phyloP scores from a whole-genome alignment of 2,797 vertebrate species.

The Notoglanidium macrostoma region DNA sequence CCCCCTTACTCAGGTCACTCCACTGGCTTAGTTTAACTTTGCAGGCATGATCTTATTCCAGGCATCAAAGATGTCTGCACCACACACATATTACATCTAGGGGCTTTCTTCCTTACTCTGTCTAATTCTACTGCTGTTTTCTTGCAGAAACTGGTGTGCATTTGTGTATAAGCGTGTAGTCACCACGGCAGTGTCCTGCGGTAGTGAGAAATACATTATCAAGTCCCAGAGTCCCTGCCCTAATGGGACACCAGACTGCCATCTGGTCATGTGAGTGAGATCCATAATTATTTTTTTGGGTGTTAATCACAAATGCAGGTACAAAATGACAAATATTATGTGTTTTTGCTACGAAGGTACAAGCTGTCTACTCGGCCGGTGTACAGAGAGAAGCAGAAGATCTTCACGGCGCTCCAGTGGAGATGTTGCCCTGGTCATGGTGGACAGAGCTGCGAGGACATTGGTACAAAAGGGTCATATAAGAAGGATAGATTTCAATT shows the following conservation, averaged over 20 bases:
- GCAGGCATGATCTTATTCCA: background rate
- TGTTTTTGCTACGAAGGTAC: conserved; percentile 61
- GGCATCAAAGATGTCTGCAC: background rate
- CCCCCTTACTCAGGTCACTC: background rate
- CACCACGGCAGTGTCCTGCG: conserved; percentile 72
- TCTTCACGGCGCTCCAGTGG: conserved; percentile 78
- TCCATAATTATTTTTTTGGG: background rate
- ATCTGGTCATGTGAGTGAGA: conserved; percentile 74
- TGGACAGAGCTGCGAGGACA: conserved; percentile 80
- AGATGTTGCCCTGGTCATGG: conserved; percentile 85
- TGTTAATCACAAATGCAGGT: background rate
- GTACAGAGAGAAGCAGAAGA: conserved; percentile 80
- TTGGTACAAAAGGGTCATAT: conserved; percentile 68
- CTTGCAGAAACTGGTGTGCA: conserved; percentile 85
- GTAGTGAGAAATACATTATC: conserved; percentile 81
- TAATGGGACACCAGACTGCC: conserved; percentile 71
- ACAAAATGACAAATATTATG: background rate
- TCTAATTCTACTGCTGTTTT: conserved; percentile 10
- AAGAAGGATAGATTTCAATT: background rate
- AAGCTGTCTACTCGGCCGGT: conserved; percentile 73
- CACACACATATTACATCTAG: background rate
- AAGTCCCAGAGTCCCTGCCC: conserved; percentile 83
- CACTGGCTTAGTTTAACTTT: background rate
- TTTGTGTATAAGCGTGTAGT: conserved; percentile 73
- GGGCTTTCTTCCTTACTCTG: background rate